A percentile compares a stretch with the other conserved stretches of the same genome.
phyloP scores from a whole-genome alignment of 2,888 invertebrate genomes.

The Matsumyia berberina region DNA sequence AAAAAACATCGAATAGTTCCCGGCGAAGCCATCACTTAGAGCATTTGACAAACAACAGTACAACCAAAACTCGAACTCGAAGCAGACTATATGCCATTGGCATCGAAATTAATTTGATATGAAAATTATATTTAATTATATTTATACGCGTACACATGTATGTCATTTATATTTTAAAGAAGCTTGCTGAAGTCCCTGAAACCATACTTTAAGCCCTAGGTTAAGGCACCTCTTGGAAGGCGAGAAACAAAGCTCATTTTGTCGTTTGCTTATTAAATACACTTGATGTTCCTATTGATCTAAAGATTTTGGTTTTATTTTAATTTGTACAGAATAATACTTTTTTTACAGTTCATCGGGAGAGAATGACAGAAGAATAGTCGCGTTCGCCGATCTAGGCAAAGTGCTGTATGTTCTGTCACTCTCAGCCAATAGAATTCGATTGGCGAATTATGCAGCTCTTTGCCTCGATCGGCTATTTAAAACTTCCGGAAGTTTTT shows the following conservation, averaged over 20 bases:
- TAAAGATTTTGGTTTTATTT: not conserved
- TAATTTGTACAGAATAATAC: not conserved
- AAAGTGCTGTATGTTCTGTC: too few species aligned
- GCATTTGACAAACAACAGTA: not conserved
- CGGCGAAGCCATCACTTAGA: slow-evolving; percentile 14
- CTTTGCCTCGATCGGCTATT: too few species aligned
- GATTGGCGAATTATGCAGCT: too few species aligned
- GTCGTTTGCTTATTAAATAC: not conserved
- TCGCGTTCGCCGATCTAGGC: too few species aligned
- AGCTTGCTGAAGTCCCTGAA: not conserved
- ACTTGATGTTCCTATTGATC: slow-evolving; percentile 34
- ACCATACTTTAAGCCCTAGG: not conserved
- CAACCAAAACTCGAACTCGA: not conserved
- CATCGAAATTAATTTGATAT: not conserved
- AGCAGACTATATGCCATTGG: not conserved
- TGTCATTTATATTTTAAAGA: not conserved
- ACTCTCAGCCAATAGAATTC: too few species aligned
- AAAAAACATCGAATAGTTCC: slow-evolving; percentile 15
- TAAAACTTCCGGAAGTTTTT: too few species aligned
- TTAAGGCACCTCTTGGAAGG: not conserved
- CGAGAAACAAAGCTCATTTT: slow-evolving; percentile 3
- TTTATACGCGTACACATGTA: slow-evolving; percentile 5
- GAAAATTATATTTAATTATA: slow-evolving; percentile 24
- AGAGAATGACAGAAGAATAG: too few species aligned
- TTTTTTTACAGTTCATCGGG: too few species aligned